Evolutionary conservation across 2,888 invertebrate genomes (phyloP), one percentile per base, ranked within the genome.

Genomic region (Busseola fusca): DNA sequence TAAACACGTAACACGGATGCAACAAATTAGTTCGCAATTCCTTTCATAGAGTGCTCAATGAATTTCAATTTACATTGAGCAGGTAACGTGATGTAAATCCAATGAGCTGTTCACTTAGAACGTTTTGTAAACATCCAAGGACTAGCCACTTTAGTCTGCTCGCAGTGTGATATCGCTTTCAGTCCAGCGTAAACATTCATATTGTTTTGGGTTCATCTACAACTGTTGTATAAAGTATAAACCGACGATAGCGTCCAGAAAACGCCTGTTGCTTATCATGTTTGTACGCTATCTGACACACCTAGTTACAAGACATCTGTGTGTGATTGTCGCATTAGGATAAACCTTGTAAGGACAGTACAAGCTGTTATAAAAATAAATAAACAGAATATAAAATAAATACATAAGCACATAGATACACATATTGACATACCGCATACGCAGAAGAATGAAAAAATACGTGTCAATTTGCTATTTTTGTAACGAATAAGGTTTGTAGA

Each of bases 31-130:
- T 84, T 71, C 76, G 76, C 74, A 77, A 82, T 76, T 75, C 81
- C 78, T 82, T 78, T 84, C 78, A 84, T 70, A 74, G 80, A 76
- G 83, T 86, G 84, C 68, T 84, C 88, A 87, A 80, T 87, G 88
- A 86, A 82, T 83, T 74, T 64, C 50, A 82, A 86, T 86, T 82
- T 76, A 81, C 83, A 82, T 83, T 82, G 80, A 80, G 76, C 80
- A 84, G 84, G 83, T 84, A 86, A 82, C 77, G 79, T 69, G 71
- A 80, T 85, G 82, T 85, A 84, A 86, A 85, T 81, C 83, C 84
- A 87, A 58, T 88, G 87, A 87, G 77, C 86, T 84, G 86, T 86
- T 82, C 84, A 77, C 78, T 85, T 86, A 83, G 86, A 85, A 89
- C 89, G 83, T 72, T 85, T 87, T 86, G 80, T 87, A 83, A 87